Conservation (phyloP, 1,140 invertebrate species). For the Drosophila pallidifrons region DNA sequence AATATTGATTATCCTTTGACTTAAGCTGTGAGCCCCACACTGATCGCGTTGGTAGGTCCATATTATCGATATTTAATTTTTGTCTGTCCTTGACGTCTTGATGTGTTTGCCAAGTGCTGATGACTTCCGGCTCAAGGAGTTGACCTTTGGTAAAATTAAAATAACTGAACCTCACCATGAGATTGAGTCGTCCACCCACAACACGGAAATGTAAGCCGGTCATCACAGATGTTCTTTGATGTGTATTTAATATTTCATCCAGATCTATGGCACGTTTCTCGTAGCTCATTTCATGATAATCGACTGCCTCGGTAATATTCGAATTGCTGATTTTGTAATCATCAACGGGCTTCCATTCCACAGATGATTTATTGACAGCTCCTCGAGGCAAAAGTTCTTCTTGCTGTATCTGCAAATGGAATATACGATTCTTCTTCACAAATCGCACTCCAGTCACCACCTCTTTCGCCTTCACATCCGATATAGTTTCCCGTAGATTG, state of each 20-base stretch:
- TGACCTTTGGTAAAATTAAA: background rate
- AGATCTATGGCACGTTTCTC: background rate
- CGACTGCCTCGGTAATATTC: background rate
- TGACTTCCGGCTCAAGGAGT: background rate
- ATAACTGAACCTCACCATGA: background rate
- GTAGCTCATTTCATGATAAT: slow-evolving; percentile 5
- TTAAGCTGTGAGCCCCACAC: background rate
- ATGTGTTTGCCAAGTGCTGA: background rate
- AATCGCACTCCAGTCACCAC: slow-evolving; percentile 7
- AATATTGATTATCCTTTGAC: background rate
- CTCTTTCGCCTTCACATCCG: slow-evolving; percentile 1
- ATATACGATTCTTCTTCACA: slow-evolving; percentile 1
- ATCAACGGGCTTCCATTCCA: slow-evolving; percentile 2
- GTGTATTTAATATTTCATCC: background rate
- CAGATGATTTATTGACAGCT: background rate
- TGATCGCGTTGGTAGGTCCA: background rate
- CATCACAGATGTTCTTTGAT: background rate
- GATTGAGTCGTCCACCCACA: background rate
- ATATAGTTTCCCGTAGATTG: background rate
- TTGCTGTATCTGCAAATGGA: slow-evolving; percentile 14
- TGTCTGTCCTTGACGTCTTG: rapidly evolving
- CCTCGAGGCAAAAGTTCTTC: background rate
- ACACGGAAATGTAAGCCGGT: background rate
- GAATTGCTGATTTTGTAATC: background rate
- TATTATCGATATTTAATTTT: background rate